phyloP scores from a whole-genome alignment of 2,797 vertebrate genomes.

The Coracias cyanogaster region DNA sequence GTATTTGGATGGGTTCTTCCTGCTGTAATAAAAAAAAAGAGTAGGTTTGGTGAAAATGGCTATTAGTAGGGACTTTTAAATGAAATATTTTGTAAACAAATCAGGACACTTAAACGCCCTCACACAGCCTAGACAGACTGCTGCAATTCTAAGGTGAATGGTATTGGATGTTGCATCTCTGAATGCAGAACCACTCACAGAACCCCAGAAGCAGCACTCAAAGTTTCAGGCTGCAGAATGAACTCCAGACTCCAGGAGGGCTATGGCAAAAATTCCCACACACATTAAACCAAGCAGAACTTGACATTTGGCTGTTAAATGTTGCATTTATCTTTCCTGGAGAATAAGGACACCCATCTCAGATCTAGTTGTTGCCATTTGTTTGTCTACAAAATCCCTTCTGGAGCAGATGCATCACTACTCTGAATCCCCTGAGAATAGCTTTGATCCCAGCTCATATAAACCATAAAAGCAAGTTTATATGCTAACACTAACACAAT shows the following conservation, averaged over 20 bases:
- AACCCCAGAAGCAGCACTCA: not conserved
- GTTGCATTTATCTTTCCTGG: not conserved
- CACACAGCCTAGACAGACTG: accelerated
- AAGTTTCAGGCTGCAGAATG: not conserved
- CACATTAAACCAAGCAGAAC: not conserved
- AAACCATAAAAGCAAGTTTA: not conserved
- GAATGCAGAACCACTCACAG: not conserved
- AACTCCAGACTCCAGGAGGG: not conserved
- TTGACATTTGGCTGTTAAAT: not conserved
- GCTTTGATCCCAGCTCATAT: slow-evolving; percentile 10
- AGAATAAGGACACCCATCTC: not conserved
- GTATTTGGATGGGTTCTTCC: not conserved
- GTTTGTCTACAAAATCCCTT: slow-evolving; percentile 18
- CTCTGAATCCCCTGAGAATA: not conserved
- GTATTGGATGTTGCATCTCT: not conserved
- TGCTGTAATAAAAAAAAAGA: not conserved
- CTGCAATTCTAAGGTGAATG: not conserved
- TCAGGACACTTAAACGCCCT: not conserved
- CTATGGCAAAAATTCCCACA: not conserved
- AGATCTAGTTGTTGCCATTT: not conserved
- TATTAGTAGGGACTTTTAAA: not conserved
- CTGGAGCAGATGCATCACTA: not conserved
- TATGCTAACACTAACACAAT: not conserved
- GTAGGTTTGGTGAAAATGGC: not conserved
- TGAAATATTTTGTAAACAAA: not conserved